A percentile compares a stretch with the other conserved stretches of the same genome.
Evolutionary conservation across 1,140 invertebrate genomes (phyloP).

Genomic region (Tetramorium parvispinum): DNA sequence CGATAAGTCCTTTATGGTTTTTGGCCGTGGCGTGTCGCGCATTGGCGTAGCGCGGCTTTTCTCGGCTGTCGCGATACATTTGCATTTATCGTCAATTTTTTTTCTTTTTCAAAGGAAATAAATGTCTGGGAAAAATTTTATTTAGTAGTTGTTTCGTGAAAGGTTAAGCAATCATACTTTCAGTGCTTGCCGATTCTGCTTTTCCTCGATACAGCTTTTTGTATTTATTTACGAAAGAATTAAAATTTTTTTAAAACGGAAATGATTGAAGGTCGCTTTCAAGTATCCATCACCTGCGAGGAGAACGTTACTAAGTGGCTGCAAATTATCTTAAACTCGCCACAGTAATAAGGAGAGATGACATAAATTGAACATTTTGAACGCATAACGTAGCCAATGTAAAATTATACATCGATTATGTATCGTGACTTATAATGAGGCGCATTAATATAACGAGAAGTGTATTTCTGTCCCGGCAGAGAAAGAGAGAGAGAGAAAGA

Average conservation of each 20-base stretch:
- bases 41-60: constrained; percentile 8
- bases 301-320: background rate
- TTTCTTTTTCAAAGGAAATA: background rate
- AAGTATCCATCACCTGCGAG: background rate
- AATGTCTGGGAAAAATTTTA: background rate
- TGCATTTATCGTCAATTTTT: background rate
- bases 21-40: constrained; percentile 41
- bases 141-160: background rate
- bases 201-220: background rate
- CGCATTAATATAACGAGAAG: constrained; percentile 25
- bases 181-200: background rate
- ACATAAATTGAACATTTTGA: constrained; percentile 32
- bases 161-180: background rate
- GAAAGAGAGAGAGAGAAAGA: background rate
- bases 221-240: background rate
- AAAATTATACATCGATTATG: constrained; percentile 49
- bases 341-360: background rate
- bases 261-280: background rate
- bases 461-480: constrained; percentile 28
- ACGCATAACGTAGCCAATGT: background rate
- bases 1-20: constrained; percentile 73
- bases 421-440: constrained; percentile 41
- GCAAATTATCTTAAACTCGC: constrained; percentile 4
- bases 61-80: background rate
- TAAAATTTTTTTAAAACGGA: background rate